A percentile compares a stretch with the other conserved stretches of the same genome.
Evolutionary conservation across 2,113 vertebrate genomes (phyloP).

Genomic region (Campylomormyrus tamandua): DNA sequence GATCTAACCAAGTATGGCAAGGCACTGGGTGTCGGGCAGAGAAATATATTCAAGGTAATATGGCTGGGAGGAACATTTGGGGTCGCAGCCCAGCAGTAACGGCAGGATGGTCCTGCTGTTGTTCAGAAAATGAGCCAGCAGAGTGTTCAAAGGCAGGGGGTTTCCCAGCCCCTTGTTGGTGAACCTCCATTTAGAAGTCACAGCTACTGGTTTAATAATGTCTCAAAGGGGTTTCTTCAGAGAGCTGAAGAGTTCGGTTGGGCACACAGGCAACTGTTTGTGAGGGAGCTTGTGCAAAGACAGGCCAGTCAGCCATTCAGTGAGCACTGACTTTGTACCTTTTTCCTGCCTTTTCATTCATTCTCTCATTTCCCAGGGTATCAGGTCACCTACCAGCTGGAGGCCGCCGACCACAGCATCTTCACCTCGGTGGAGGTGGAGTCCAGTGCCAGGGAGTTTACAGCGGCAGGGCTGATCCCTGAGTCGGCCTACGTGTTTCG

Average conservation of each 20-base stretch:
- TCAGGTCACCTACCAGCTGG: constrained; percentile 68
- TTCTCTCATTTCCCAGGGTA: constrained; percentile 54
- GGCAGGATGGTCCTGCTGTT: not conserved
- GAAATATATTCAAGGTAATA: not conserved
- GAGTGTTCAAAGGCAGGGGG: not conserved
- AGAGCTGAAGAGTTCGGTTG: not conserved
- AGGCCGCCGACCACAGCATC: constrained; percentile 59
- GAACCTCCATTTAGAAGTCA: not conserved
- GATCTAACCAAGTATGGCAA: constrained; percentile 4
- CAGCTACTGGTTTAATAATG: not conserved
- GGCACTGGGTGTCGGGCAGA: not conserved
- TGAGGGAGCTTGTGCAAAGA: not conserved
- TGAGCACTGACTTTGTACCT: not conserved
- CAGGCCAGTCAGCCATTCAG: not conserved
- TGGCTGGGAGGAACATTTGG: not conserved
- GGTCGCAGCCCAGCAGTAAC: not conserved
- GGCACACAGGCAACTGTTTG: not conserved
- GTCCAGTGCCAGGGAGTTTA: constrained; percentile 63
- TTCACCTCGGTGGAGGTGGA: constrained; percentile 71
- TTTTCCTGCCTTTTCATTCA: not conserved
- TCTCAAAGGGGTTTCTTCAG: not conserved
- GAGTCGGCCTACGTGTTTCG: constrained; percentile 66
- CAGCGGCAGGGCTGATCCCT: constrained; percentile 57
- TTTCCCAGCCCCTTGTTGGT: not conserved
- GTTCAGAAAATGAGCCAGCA: not conserved